A percentile compares a stretch with the other conserved stretches of the same genome.
Evolutionary conservation across 1,140 invertebrate genomes (phyloP).

Genomic region (Drosophila ambigua): DNA sequence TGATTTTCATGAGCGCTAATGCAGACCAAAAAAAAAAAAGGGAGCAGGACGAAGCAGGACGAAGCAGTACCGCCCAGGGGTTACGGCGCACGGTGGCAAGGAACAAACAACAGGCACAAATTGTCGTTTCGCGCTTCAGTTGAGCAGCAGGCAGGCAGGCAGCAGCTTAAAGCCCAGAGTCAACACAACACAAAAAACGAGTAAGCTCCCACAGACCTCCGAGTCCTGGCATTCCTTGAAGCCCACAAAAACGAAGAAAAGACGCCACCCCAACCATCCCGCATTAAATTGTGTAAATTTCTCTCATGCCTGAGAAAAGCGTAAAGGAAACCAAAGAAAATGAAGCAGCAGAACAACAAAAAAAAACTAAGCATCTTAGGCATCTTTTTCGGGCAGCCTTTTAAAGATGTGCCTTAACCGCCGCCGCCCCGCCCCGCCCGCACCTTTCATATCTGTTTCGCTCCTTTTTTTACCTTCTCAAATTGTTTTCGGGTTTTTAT

Average conservation of each 20-base stretch:
- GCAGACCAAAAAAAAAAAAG: conserved; percentile 20
- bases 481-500: conserved; percentile 75
- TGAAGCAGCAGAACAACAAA: not conserved
- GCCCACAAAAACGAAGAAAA: conserved; percentile 47
- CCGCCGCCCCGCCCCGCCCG: too few relatives aligned
- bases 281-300: conserved; percentile 68
- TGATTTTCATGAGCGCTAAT: conserved; percentile 58
- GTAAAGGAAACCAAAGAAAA: conserved; percentile 5
- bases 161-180: conserved; percentile 67
- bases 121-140: conserved; percentile 79
- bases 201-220: conserved; percentile 14
- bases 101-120: conserved; percentile 71
- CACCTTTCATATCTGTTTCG: not conserved
- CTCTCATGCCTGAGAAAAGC: conserved; percentile 44
- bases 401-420: conserved; percentile 54
- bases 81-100: not conserved
- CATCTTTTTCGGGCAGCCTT: conserved; percentile 55
- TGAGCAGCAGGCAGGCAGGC: conserved; percentile 47
- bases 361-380: conserved; percentile 66
- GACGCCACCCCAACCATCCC: not conserved
- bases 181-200: conserved; percentile 57
- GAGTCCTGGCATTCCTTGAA: conserved; percentile 55
- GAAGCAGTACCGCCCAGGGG: conserved; percentile 13
- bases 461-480: conserved; percentile 40
- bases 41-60: not conserved